A percentile compares a stretch with the other conserved stretches of the same genome.
Evolutionary conservation across 1,140 invertebrate species (phyloP).

Genomic region (Carcinoscorpius rotundicauda): DNA sequence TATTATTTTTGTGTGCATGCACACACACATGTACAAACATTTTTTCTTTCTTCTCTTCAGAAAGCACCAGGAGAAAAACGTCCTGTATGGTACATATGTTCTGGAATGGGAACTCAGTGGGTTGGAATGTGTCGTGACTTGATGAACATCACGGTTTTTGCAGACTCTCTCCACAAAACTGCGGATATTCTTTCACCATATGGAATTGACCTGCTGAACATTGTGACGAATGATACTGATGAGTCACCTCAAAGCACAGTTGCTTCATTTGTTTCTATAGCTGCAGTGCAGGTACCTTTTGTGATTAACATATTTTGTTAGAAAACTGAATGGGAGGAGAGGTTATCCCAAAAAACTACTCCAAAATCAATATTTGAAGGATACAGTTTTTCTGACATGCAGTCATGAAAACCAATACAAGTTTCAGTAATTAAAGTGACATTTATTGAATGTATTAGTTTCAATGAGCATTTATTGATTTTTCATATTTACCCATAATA

Average conservation of each 20-base stretch:
- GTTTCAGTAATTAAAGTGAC: too few relatives aligned
- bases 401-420: too few relatives aligned
- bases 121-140: slow-evolving; percentile 78
- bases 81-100: slow-evolving; percentile 87
- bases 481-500: too few relatives aligned
- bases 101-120: slow-evolving; percentile 97
- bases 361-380: too few relatives aligned
- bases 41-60: slow-evolving; percentile 7
- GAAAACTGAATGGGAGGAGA: too few relatives aligned
- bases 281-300: slow-evolving; percentile 66
- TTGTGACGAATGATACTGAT: slow-evolving; percentile 62
- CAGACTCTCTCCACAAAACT: slow-evolving; percentile 57
- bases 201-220: slow-evolving; percentile 63
- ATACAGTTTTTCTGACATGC: too few relatives aligned
- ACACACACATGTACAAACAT: too few relatives aligned
- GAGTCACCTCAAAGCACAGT: slow-evolving; percentile 61
- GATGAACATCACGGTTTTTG: slow-evolving; percentile 65
- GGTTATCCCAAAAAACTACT: too few relatives aligned
- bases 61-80: slow-evolving; percentile 33
- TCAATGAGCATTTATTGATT: too few relatives aligned
- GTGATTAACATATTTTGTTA: neutral
- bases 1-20: too few relatives aligned
- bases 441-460: too few relatives aligned
- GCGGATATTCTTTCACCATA: slow-evolving; percentile 59
- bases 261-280: slow-evolving; percentile 67